phyloP scores from a whole-genome alignment of 2,888 invertebrate species.

The Zygogramma bicolorata region DNA sequence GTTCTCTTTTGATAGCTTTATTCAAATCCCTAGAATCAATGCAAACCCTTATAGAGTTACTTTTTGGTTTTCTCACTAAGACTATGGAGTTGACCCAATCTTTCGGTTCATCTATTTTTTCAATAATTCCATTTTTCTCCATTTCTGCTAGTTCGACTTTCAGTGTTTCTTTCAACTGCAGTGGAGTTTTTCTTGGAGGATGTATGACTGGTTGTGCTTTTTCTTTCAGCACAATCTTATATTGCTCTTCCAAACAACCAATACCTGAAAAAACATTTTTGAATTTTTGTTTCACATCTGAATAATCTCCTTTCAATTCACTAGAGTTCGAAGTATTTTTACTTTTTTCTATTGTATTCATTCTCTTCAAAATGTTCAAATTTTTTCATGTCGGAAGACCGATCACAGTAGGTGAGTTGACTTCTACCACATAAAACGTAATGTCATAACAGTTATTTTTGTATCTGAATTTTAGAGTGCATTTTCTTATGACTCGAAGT shows the following conservation, averaged over 20 bases:
- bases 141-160: neutral
- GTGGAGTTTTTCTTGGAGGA: neutral
- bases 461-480: too few relatives aligned
- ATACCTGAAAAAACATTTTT: neutral
- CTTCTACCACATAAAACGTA: too few relatives aligned
- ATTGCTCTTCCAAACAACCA: neutral
- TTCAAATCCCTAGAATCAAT: slow-evolving; percentile 45
- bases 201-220: neutral
- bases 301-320: neutral
- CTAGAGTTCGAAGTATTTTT: neutral
- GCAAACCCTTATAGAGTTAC: slow-evolving; percentile 27
- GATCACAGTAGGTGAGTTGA: neutral
- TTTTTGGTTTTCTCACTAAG: slow-evolving; percentile 21
- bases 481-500: neutral
- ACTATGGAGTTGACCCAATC: slow-evolving; percentile 31
- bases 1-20: too few relatives aligned
- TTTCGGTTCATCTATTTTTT: slow-evolving; percentile 23
- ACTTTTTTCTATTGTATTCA: neutral
- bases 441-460: too few relatives aligned
- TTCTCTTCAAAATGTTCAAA: neutral
- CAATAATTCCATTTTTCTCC: slow-evolving; percentile 15
- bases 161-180: neutral
- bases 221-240: neutral
- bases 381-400: neutral
- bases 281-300: neutral